phyloP scores from a whole-genome alignment of 2,888 invertebrate genomes.

The Synanthedon formicaeformis region DNA sequence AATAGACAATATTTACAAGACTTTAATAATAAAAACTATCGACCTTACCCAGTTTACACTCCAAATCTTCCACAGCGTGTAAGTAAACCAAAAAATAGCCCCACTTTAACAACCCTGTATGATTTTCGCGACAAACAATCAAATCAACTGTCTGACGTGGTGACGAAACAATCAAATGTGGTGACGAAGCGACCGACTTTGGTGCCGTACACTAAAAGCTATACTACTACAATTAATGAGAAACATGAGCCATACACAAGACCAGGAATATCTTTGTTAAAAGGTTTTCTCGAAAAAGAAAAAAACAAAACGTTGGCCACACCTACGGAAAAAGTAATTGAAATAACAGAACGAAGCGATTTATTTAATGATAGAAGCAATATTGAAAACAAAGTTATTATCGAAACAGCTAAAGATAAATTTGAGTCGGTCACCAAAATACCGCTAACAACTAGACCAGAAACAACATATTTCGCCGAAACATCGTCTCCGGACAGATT shows the following conservation, averaged over 20 bases:
- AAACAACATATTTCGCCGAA: conserved; percentile 23
- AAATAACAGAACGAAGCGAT: conserved; percentile 33
- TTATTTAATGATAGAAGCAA: conserved; percentile 15
- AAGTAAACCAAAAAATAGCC: conserved; percentile 36
- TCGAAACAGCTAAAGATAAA: conserved; percentile 31
- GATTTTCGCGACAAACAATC: conserved; percentile 44
- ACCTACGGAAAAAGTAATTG: conserved; percentile 30
- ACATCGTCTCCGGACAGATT: conserved; percentile 35
- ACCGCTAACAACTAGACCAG: conserved; percentile 38
- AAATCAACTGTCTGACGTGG: conserved; percentile 14
- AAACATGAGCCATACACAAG: conserved; percentile 57
- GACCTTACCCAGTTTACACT: conserved; percentile 56
- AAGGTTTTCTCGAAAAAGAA: conserved; percentile 48
- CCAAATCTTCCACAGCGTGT: conserved; percentile 37
- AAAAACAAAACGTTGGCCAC: conserved; percentile 40
- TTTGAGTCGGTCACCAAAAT: conserved; percentile 58
- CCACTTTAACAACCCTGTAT: conserved; percentile 56
- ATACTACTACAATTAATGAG: conserved; percentile 27
- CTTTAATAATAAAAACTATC: conserved; percentile 45
- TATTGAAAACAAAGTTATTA: conserved; percentile 21
- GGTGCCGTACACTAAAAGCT: conserved; percentile 53
- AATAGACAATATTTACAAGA: conserved; percentile 57
- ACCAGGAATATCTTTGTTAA: conserved; percentile 55
- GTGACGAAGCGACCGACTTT: conserved; percentile 54
- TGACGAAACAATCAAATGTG: conserved; percentile 43